Base-by-base conservation (phyloP, 2,888 invertebrate species). In the Noctua comes region DNA sequence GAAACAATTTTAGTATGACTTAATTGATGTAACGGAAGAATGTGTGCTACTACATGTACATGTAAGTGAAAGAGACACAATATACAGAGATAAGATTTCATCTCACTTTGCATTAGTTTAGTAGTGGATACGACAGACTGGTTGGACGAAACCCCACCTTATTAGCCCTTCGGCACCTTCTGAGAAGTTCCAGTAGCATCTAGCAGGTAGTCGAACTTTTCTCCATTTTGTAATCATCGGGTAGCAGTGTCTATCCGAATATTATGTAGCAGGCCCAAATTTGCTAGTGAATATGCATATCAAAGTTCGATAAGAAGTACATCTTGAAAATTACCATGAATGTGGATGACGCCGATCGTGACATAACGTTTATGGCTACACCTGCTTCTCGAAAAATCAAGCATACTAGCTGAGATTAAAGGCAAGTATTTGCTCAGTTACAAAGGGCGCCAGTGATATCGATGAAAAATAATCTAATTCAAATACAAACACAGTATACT, bases 1-100 rank as follows among this genome's bases (percentile, higher is more conserved):
- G n/a, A 68, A 73, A 77, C 73, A 46, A 73, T 80, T 76, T 80
- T 77, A 84, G 73, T 72, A 68, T 62, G 73, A 77, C 76, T 76
- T 88, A 82, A 88, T 82, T 76, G 76, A 85, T 85, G 77, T 76
- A 73, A 87, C 69, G 13, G 54, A 74, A 57, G 40, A 62, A 72
- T 76, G 43, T 59, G 21, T 43, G 40, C 10, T 74, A 13, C 24
- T 68, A 51, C 71, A 69, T 62, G 31, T 66, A 46, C 64, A 48
- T 69, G 6, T 2, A 69, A 43, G 62, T 51, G 68, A 71, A 40
- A 54, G 66, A 73, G 40, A 57, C 16, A 36, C 4, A 16, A 27
- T 18, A 13, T 27, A 36, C n/a, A 36, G n/a, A 72, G n/a, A 40
- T n/a, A 21, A 16, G 1, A 8, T 48, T 10, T 59, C 21, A 24